phyloP scores from a whole-genome alignment of 2,113 vertebrate species.

The Clarias magur region DNA sequence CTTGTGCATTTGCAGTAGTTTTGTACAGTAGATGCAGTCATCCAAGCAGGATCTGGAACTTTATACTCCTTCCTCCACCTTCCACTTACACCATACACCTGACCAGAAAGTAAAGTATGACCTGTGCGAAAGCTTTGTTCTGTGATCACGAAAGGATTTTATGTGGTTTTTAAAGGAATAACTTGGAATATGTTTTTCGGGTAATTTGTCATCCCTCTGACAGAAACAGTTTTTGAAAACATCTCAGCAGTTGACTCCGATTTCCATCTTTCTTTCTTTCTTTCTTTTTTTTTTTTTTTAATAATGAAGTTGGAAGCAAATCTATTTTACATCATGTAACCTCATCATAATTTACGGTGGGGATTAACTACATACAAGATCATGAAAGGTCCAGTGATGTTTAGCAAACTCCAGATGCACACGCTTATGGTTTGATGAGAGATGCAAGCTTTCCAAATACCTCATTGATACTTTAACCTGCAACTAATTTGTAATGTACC shows the following conservation, averaged over 20 bases:
- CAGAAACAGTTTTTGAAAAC: neutral
- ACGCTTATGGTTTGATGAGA: constrained; percentile 7
- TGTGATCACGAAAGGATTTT: neutral
- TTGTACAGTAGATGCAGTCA: neutral
- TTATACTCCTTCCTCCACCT: no score
- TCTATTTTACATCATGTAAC: neutral
- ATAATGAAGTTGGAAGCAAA: constrained; percentile 4
- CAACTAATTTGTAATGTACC: constrained; percentile 22
- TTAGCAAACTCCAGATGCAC: constrained; percentile 2
- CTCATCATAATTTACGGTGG: neutral
- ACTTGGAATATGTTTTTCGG: neutral
- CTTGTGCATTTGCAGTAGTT: neutral
- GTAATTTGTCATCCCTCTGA: neutral
- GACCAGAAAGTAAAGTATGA: neutral
- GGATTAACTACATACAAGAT: constrained; percentile 1
- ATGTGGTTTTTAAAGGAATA: neutral
- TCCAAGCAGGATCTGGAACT: neutral
- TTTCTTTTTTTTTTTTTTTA: neutral
- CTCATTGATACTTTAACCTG: constrained; percentile 14
- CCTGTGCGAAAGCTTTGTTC: neutral
- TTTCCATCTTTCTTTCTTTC: neutral
- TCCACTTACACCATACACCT: neutral
- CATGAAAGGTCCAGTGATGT: neutral
- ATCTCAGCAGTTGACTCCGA: neutral
- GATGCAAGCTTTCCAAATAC: neutral